Conservation (phyloP, 1,140 invertebrate species). For the Brachionus rubens region DNA sequence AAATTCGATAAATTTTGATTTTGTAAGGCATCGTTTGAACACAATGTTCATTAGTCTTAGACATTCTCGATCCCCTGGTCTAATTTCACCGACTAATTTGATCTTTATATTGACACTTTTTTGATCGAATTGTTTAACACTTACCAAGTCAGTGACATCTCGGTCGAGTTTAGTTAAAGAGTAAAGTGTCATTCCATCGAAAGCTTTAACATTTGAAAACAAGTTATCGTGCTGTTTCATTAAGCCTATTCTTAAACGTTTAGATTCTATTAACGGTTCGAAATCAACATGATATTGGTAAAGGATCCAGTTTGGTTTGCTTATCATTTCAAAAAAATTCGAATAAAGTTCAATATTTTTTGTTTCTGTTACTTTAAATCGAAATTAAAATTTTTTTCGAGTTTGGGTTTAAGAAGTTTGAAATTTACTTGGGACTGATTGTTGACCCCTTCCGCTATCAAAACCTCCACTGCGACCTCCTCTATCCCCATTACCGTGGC, state of each 20-base stretch:
- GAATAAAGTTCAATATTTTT: conserved; percentile 63
- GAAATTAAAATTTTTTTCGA: neutral
- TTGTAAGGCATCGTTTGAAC: conserved; percentile 13
- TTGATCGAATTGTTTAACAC: neutral
- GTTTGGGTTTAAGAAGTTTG: too few relatives aligned
- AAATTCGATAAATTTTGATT: conserved; percentile 7
- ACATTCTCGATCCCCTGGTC: neutral
- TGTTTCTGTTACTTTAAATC: conserved; percentile 58
- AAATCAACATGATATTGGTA: conserved; percentile 79
- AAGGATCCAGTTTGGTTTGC: conserved; percentile 70
- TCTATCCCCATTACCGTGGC: too few relatives aligned
- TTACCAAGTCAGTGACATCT: neutral
- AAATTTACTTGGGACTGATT: too few relatives aligned
- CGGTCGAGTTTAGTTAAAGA: neutral
- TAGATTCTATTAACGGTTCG: conserved; percentile 60
- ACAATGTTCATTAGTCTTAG: neutral
- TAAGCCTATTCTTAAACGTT: neutral
- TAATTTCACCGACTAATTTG: neutral
- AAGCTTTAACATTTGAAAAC: neutral
- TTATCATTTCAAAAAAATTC: conserved; percentile 73
- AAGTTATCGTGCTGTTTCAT: neutral
- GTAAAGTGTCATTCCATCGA: conserved; percentile 3
- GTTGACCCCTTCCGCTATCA: neutral
- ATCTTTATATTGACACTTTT: neutral
- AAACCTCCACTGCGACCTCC: too few relatives aligned